These are phyloP conservation scores for Ascidia mentula DNA, from an alignment of 23 tunicate genomes.

Conservation along the genomic window DNA sequence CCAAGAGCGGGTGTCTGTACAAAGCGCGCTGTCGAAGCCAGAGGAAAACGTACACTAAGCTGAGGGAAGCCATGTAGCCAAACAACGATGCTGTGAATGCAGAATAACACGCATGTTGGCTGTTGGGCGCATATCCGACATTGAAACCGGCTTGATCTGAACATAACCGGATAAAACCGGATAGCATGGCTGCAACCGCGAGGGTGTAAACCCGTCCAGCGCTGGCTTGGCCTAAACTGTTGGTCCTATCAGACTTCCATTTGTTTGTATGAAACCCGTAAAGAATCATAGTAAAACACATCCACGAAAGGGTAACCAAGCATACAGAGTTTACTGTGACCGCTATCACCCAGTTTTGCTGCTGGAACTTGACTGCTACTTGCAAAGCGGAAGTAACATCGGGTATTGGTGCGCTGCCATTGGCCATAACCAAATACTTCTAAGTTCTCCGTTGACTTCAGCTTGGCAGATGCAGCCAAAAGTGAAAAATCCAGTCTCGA, in stretches of 20 bases:
- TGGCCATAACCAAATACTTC: too few relatives aligned
- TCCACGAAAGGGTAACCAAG: not conserved
- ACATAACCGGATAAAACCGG: not conserved
- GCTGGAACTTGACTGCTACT: not conserved
- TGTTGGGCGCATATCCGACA: not conserved
- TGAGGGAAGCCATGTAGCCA: not conserved
- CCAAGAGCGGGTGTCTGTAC: not conserved
- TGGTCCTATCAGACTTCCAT: not conserved
- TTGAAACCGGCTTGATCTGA: not conserved
- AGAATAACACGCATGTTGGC: not conserved
- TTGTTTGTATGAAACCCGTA: not conserved
- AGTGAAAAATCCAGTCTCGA: too few relatives aligned
- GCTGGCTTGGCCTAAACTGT: not conserved
- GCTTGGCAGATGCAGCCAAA: too few relatives aligned
- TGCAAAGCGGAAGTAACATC: too few relatives aligned
- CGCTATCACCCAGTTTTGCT: not conserved
- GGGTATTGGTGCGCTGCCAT: too few relatives aligned
- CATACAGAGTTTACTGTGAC: not conserved
- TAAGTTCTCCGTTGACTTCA: too few relatives aligned
- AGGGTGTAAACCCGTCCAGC: not conserved
- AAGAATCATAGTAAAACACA: not conserved
- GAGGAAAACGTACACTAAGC: not conserved
- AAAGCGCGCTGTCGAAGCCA: not conserved
- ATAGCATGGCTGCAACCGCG: not conserved
- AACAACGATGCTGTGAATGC: not conserved